A percentile compares a stretch with the other conserved stretches of the same genome.
phyloP scores from a whole-genome alignment of 2,113 vertebrate genomes.

The Fulica atra region DNA sequence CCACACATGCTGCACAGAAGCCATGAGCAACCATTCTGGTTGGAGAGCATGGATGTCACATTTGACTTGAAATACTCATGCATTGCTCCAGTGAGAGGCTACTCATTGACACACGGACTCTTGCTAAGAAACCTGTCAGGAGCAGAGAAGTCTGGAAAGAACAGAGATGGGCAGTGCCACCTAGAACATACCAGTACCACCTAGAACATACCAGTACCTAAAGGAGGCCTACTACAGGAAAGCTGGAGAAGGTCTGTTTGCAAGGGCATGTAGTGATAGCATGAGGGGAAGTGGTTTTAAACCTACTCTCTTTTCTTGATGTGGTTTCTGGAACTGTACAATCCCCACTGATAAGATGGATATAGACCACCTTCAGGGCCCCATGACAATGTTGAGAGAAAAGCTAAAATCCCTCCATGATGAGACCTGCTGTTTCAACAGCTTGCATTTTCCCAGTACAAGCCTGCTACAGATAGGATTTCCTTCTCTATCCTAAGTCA shows the following conservation, averaged over 20 bases:
- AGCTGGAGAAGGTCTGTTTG: no score
- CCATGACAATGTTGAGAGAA: neutral
- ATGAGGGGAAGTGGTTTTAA: no score
- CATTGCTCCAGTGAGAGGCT: neutral
- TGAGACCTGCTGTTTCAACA: neutral
- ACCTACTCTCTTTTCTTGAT: neutral
- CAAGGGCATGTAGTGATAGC: no score
- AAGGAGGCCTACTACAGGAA: no score
- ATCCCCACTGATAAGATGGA: neutral
- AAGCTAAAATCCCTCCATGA: fast-evolving
- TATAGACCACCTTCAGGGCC: neutral
- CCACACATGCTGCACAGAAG: neutral
- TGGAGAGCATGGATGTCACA: fast-evolving
- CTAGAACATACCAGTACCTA: no score
- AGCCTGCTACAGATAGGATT: fast-evolving
- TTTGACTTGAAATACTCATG: neutral
- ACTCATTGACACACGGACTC: neutral
- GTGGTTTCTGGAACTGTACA: neutral
- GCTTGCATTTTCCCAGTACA: neutral
- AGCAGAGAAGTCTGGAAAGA: neutral
- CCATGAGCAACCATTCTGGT: neutral
- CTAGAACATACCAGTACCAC: no score
- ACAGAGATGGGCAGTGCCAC: fast-evolving
- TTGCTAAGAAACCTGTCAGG: neutral
- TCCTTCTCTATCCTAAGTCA: neutral